Conservation (phyloP, 2,797 vertebrate species). For the Betta splendens region DNA sequence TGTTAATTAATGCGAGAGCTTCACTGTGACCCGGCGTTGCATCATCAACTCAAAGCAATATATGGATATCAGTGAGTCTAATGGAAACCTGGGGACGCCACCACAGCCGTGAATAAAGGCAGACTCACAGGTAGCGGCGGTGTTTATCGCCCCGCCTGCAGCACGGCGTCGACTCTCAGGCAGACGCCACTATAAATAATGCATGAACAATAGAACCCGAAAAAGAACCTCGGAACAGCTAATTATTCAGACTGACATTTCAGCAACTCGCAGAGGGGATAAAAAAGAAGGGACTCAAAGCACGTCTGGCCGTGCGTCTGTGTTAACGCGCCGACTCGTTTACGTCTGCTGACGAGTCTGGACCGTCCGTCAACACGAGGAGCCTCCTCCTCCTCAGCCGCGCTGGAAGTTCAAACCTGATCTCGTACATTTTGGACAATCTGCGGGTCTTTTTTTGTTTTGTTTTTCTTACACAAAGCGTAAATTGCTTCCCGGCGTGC, state of each 20-base stretch:
- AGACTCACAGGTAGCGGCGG: conserved; percentile 41
- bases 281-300: conserved; percentile 51
- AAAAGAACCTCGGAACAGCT: conserved; percentile 73
- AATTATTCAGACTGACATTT: conserved; percentile 80
- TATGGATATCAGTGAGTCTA: conserved; percentile 20
- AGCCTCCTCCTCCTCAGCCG: background rate
- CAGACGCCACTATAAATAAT: conserved; percentile 82
- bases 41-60: background rate
- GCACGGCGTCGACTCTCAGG: conserved; percentile 69
- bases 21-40: too few relatives aligned
- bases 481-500: conserved; percentile 37
- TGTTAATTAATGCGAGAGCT: too few relatives aligned
- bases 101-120: conserved; percentile 39
- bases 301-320: conserved; percentile 22
- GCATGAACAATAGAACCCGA: conserved; percentile 75
- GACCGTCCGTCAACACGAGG: conserved; percentile 31
- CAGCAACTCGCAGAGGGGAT: conserved; percentile 60
- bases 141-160: conserved; percentile 55
- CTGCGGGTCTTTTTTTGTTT: conserved; percentile 10
- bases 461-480: conserved; percentile 8
- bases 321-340: conserved; percentile 26
- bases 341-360: conserved; percentile 16
- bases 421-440: conserved; percentile 27
- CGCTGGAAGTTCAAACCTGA: conserved; percentile 1
- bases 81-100: conserved; percentile 36